Percentiles rank a stretch among this genome's conserved stretches.
Evolutionary conservation across 2,797 vertebrate genomes (phyloP).

Genomic region (Syngnathus acus): DNA sequence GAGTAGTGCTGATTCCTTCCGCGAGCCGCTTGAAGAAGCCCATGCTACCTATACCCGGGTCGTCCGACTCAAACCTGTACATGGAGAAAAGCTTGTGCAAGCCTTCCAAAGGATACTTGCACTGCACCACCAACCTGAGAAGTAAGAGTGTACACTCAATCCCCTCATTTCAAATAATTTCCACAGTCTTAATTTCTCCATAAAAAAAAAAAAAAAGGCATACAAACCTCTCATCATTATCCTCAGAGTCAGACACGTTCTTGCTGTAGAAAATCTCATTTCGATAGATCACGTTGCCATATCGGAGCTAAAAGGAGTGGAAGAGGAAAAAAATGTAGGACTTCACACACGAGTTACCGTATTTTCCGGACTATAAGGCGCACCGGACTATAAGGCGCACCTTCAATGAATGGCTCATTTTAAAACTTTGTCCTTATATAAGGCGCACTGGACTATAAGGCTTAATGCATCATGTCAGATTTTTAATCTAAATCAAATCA

Average conservation of each 20-base stretch:
- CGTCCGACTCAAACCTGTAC: constrained; percentile 45
- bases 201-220: too few relatives aligned
- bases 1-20: constrained; percentile 17
- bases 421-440: too few relatives aligned
- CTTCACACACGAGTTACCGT: not conserved
- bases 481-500: too few relatives aligned
- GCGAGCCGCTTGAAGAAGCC: not conserved
- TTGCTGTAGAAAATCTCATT: constrained; percentile 67
- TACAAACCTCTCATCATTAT: constrained; percentile 48
- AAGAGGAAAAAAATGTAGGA: not conserved
- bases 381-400: too few relatives aligned
- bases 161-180: too few relatives aligned
- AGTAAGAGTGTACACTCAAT: not conserved
- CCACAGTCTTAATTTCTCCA: too few relatives aligned
- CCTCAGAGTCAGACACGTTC: not conserved
- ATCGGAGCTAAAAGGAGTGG: constrained; percentile 45
- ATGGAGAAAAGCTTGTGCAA: constrained; percentile 48
- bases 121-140: constrained; percentile 65
- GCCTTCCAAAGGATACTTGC: constrained; percentile 61
- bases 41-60: constrained; percentile 34
- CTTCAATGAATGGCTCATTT: too few relatives aligned
- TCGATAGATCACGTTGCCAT: constrained; percentile 63
- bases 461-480: too few relatives aligned
- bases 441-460: too few relatives aligned
- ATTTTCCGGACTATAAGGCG: too few relatives aligned